Conservation (phyloP, 2,113 vertebrate species). For the Chinchilla lanigera region DNA sequence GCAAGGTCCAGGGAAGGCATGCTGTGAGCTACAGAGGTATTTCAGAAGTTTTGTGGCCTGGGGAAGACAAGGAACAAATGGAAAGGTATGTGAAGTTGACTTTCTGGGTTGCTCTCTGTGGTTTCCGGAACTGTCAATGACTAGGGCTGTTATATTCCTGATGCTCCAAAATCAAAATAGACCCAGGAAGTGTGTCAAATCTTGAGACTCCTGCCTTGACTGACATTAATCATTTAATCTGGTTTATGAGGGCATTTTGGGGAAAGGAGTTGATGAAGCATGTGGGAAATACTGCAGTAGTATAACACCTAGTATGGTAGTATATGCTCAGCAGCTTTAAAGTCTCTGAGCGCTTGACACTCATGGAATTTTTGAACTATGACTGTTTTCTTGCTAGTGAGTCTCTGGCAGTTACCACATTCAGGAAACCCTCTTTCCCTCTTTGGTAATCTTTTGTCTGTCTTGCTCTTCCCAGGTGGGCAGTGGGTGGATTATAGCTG, state of each 20-base stretch:
- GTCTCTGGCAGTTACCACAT: background rate
- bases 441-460: background rate
- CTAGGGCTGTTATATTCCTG: no score
- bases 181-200: background rate
- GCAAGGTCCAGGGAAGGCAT: background rate
- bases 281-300: background rate
- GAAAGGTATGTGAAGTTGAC: background rate
- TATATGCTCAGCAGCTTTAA: no score
- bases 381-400: background rate
- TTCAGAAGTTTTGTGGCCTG: background rate
- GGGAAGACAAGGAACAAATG: background rate
- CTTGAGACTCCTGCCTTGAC: background rate
- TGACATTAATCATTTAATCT: background rate
- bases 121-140: background rate
- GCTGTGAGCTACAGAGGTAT: background rate
- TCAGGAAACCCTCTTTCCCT: accelerated
- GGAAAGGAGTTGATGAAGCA: background rate
- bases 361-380: background rate
- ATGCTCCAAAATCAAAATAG: background rate
- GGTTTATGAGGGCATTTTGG: background rate
- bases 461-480: background rate
- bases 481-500: background rate
- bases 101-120: background rate
- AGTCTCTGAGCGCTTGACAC: background rate
- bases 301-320: background rate